These are phyloP conservation scores for Sycophila texana DNA, from an alignment of 2,888 invertebrate species.

Conservation along the genomic window DNA sequence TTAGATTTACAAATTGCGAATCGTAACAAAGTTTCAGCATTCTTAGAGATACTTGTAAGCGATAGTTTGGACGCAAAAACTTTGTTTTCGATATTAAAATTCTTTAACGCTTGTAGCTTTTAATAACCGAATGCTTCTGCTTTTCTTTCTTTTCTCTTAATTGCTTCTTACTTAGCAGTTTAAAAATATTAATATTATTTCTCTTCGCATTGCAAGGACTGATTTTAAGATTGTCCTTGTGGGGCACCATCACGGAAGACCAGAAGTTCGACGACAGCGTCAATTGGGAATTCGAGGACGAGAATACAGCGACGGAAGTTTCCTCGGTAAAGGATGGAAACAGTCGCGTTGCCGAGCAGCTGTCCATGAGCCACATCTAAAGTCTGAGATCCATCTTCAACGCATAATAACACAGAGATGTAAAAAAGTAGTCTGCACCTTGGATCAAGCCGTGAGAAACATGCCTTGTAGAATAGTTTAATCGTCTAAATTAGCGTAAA, in stretches of 20 bases:
- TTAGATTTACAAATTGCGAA: too few relatives aligned
- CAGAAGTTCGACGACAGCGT: constrained; percentile 73
- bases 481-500: too few relatives aligned
- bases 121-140: too few relatives aligned
- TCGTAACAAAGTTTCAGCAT: too few relatives aligned
- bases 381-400: neutral
- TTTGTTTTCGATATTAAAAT: too few relatives aligned
- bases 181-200: neutral
- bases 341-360: constrained; percentile 62
- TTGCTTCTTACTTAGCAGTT: neutral
- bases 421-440: too few relatives aligned
- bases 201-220: constrained; percentile 62
- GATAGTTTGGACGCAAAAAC: too few relatives aligned
- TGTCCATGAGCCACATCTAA: constrained; percentile 68
- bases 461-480: too few relatives aligned
- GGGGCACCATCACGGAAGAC: constrained; percentile 71
- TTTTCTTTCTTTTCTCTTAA: neutral
- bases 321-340: constrained; percentile 63
- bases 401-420: too few relatives aligned
- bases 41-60: too few relatives aligned
- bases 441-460: too few relatives aligned
- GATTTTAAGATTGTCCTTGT: constrained; percentile 69
- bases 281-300: constrained; percentile 74
- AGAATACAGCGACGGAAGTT: constrained; percentile 63
- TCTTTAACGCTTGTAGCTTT: too few relatives aligned